A percentile compares a stretch with the other conserved stretches of the same genome.
Evolutionary conservation across 2,113 vertebrate genomes (phyloP).

Genomic region (Alces alces): DNA sequence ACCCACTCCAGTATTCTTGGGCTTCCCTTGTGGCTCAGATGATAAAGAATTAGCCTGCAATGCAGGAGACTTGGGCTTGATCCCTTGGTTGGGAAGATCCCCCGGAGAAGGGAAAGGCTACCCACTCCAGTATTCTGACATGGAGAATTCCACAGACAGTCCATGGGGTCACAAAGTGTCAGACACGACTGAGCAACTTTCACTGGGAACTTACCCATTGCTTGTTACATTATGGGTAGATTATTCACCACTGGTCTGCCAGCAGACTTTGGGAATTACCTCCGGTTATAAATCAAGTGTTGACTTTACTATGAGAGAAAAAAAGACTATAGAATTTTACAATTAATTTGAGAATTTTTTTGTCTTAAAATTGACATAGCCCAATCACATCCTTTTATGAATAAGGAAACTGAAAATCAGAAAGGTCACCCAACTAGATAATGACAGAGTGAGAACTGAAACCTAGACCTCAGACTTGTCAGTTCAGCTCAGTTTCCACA

Average conservation of each 20-base stretch:
- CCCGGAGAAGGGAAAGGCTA: neutral
- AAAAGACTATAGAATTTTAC: neutral
- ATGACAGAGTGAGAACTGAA: neutral
- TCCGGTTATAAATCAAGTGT: neutral
- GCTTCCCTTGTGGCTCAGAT: neutral
- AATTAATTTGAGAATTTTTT: neutral
- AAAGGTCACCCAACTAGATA: neutral
- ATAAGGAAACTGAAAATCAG: neutral
- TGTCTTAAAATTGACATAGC: neutral
- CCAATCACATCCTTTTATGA: neutral
- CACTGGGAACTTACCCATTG: neutral
- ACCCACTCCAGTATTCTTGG: neutral
- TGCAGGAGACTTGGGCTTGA: fast-evolving
- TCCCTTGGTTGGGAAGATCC: neutral
- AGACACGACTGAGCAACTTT: neutral
- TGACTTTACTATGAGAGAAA: neutral
- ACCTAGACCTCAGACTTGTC: neutral
- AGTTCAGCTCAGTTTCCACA: neutral
- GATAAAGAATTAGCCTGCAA: neutral
- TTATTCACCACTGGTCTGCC: neutral
- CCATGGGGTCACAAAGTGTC: neutral
- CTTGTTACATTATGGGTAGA: neutral
- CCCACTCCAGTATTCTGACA: neutral
- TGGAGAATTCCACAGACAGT: neutral
- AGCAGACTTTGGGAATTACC: neutral